Evolutionary conservation across 2,888 invertebrate genomes (phyloP), one percentile per base, ranked within the genome.

Genomic region (Caenorhabditis virilis): DNA sequence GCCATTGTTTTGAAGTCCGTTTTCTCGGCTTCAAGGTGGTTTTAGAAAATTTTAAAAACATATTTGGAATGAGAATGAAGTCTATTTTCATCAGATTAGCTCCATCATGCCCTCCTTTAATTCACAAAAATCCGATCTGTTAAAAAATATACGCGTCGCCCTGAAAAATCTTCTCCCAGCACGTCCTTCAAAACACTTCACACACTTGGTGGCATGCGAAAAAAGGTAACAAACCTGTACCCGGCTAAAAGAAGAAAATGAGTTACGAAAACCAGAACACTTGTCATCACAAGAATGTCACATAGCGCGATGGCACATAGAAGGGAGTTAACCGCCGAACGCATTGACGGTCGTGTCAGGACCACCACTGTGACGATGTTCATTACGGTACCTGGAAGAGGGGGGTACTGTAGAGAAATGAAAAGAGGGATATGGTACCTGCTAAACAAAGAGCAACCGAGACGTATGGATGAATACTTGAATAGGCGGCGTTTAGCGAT

Each of bases 251-350:
- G 58, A 15, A 76, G 59, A 50, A 82, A 82, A 59, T 82, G 82
- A 6, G 65, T 60, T 36, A 82, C 77, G 56, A 82, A 82, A 13
- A 81, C 58, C 27, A 79, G 59, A 16, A 75, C 70, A 26, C 69
- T 70, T 18, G 73, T 63, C 78, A 78, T 79, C 18, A 81, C 81
- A n/a, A 78, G 48, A 43, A 82, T 78, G 51, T 81, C 81, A 56
- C 81, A 79, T 39, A 80, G 57, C 45, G 81, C 81, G 13, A 82
- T 78, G 11, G 81, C 80, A 63, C 78, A 78, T 9, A 80, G 72
- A 20, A 80, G 63, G 6, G 61, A 64, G 42, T 73, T 72, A 42
- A 72, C 66, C 13, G 82, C 79, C 1, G 77, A 78, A 18, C 72
- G 47, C 82, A 82, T 82, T 22, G 77, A 63, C 1, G 78, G 77